Evolutionary conservation across 2,113 vertebrate genomes (phyloP).

Genomic region (Kryptolebias marmoratus): DNA sequence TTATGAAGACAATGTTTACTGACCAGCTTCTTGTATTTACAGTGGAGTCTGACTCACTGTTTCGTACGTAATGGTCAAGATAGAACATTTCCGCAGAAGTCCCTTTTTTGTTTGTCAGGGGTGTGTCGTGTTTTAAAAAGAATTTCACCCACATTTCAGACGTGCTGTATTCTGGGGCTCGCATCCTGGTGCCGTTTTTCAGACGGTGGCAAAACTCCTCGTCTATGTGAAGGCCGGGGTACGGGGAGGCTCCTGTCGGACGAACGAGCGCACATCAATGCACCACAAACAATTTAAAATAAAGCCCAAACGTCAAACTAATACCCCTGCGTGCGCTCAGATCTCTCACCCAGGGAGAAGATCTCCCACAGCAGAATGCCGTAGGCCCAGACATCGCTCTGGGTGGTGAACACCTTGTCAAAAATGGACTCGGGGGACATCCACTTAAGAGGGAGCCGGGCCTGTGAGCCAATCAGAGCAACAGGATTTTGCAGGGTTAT

Average conservation of each 20-base stretch:
- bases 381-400: slow-evolving; percentile 96
- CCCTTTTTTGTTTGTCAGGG: neutral
- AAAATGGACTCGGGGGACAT: slow-evolving; percentile 99
- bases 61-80: too few relatives aligned
- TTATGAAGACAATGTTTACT: neutral
- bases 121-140: neutral
- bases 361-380: slow-evolving; percentile 97
- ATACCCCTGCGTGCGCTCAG: too few relatives aligned
- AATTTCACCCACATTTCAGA: slow-evolving; percentile 87
- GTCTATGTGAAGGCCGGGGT: slow-evolving; percentile 92
- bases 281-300: neutral
- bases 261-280: slow-evolving; percentile 1
- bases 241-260: slow-evolving; percentile 89
- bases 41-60: neutral
- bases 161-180: slow-evolving; percentile 88
- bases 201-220: slow-evolving; percentile 94
- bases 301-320: too few relatives aligned
- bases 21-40: too few relatives aligned
- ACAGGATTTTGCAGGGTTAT: neutral
- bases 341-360: slow-evolving; percentile 90
- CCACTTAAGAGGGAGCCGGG: slow-evolving; percentile 96
- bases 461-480: slow-evolving; percentile 77
- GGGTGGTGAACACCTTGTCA: slow-evolving; percentile 96
- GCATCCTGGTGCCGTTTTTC: slow-evolving; percentile 92
- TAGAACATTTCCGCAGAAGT: neutral